A percentile compares a stretch with the other conserved stretches of the same genome.
These are phyloP conservation scores for Yponomeuta evonymella DNA, from an alignment of 2,888 invertebrate genomes.

Conservation along the genomic window DNA sequence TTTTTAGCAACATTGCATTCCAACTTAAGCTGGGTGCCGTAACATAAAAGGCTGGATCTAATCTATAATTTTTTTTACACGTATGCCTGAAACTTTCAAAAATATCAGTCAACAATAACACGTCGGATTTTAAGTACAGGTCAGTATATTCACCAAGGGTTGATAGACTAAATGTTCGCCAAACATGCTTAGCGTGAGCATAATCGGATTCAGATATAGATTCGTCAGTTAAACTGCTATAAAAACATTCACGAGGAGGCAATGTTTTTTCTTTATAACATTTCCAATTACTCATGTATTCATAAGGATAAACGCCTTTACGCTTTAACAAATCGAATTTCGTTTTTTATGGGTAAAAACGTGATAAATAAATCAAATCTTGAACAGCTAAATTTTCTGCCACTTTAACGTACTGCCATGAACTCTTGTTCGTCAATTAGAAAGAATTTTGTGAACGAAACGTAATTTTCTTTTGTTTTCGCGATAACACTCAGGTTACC, in stretches of 20 bases:
- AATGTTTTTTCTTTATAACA: constrained; percentile 1
- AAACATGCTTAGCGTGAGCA: too few species aligned
- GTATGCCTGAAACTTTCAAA: constrained; percentile 27
- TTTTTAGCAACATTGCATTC: constrained; percentile 26
- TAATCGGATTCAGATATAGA: too few species aligned
- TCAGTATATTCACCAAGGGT: too few species aligned
- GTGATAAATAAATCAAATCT: background rate
- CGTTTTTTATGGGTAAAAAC: background rate
- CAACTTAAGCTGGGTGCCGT: constrained; percentile 25
- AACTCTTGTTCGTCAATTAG: constrained; percentile 11
- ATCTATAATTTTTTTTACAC: constrained; percentile 25
- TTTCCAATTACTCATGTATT: constrained; percentile 22
- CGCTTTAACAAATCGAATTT: constrained; percentile 13
- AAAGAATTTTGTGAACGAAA: constrained; percentile 18
- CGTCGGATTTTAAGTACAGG: too few species aligned
- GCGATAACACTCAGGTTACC: constrained; percentile 25
- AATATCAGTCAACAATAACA: too few species aligned
- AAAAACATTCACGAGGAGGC: constrained; percentile 22
- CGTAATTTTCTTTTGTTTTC: constrained; percentile 19
- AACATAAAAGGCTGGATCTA: constrained; percentile 29
- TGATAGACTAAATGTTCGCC: too few species aligned
- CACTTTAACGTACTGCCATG: constrained; percentile 13
- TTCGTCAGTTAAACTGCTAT: too few species aligned
- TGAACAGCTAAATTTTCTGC: background rate
- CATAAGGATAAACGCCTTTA: constrained; percentile 26